These are phyloP conservation scores for Rhopalosiphum padi DNA, from an alignment of 1,140 invertebrate genomes.

Conservation along the genomic window DNA sequence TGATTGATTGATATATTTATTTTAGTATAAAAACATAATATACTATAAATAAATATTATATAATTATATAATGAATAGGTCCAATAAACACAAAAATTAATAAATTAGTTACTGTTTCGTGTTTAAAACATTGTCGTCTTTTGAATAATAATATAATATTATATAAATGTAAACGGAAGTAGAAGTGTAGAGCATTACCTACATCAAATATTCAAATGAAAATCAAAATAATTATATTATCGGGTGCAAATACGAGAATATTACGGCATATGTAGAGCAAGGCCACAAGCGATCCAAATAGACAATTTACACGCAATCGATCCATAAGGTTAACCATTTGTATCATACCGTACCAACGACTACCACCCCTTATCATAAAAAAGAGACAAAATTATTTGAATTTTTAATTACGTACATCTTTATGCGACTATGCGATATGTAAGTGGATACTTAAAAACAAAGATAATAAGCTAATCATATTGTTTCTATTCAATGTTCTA, in stretches of 20 bases:
- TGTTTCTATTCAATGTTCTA: not conserved
- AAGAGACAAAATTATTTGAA: not conserved
- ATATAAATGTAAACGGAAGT: not conserved
- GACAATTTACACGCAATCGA: conserved; percentile 40
- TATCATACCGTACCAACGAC: conserved; percentile 28
- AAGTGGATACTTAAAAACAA: not conserved
- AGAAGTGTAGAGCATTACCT: not conserved
- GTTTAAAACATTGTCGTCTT: not conserved
- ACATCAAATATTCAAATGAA: not conserved
- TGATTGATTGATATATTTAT: not conserved
- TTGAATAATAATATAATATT: not conserved
- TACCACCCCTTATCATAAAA: not conserved
- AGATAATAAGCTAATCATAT: too few relatives aligned
- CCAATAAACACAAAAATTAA: not conserved
- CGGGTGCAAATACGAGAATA: not conserved
- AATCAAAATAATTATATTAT: conserved; percentile 20
- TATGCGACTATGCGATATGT: not conserved
- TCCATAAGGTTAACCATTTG: not conserved
- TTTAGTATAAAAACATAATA: not conserved
- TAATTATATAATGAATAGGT: not conserved
- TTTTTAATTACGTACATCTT: not conserved
- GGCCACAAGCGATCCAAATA: conserved; percentile 17
- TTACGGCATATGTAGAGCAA: conserved; percentile 16
- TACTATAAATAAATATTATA: not conserved
- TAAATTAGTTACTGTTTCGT: not conserved